These are phyloP conservation scores for Monoplex corrugatus DNA, from an alignment of 2,888 invertebrate species.

Conservation along the genomic window DNA sequence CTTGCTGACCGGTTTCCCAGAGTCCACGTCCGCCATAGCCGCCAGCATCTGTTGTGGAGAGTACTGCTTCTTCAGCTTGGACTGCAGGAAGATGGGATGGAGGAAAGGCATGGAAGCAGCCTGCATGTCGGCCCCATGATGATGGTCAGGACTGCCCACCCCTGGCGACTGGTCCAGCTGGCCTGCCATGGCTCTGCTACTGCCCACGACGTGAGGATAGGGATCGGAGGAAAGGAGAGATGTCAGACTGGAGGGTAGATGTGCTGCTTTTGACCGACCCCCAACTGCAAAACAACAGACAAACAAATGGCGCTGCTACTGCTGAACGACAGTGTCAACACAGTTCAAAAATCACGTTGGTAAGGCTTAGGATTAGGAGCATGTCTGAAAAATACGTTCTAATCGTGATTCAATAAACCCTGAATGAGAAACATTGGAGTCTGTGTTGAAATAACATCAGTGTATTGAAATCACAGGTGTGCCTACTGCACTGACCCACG, in stretches of 20 bases:
- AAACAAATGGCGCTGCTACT: slow-evolving; percentile 16
- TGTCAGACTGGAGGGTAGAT: neutral
- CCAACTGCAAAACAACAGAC: slow-evolving; percentile 27
- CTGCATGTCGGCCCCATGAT: neutral
- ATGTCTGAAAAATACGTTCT: too few species aligned
- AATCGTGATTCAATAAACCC: too few species aligned
- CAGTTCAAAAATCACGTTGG: too few species aligned
- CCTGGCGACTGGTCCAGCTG: neutral
- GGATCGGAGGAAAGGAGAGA: neutral
- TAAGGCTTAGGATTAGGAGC: too few species aligned
- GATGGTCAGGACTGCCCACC: neutral
- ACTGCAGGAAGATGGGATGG: neutral
- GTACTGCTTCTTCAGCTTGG: slow-evolving; percentile 38
- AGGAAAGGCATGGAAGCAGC: neutral
- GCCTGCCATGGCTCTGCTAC: neutral
- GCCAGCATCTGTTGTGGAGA: slow-evolving; percentile 35
- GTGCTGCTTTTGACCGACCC: neutral
- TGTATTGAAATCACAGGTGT: too few species aligned
- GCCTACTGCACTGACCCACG: too few species aligned
- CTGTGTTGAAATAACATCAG: too few species aligned
- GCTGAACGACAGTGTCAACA: neutral
- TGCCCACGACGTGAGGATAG: neutral
- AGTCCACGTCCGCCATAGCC: slow-evolving; percentile 44
- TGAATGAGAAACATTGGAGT: too few species aligned
- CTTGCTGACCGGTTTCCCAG: slow-evolving; percentile 30